Evolutionary conservation across 2,888 invertebrate species (phyloP), one percentile per base, ranked within the genome.

Genomic region (Diloba caeruleocephala): DNA sequence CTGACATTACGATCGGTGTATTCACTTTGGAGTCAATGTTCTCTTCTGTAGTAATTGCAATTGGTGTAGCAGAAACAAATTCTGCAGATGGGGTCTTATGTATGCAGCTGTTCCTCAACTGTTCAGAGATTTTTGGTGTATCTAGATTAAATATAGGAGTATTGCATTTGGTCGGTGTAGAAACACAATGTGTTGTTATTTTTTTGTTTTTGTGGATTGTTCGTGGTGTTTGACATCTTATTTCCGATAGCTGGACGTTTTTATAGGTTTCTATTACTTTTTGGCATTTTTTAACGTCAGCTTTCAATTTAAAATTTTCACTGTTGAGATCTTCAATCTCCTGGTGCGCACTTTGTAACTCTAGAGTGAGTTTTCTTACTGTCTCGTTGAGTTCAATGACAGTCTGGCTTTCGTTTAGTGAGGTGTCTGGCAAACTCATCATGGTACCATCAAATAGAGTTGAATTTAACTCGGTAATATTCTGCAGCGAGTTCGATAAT

Each of bases 381-480:
- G 17, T 37, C 5, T 23, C 37, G n/a, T 45, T 14, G n/a, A 37
- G 15, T n/a, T 45, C 36, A 2, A 8, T 8, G 9, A 36, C 7
- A 4, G n/a, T 31, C 23, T 19, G 29, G 14, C 14, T 33, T n/a
- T 36, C 17, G 9, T 25, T 34, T 0, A 43, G 5, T 19, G 19
- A 17, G 1, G 43, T 25, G n/a, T 34, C 26, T 12, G 43, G 43
- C n/a, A 36, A n/a, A 21, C 44, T 44, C 21, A 29, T 44, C 36
- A 44, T 36, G 13, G 44, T 44, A 1, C 26, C 10, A 15, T 38
- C 38, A 38, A 38, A 38, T 19, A 19, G 19, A 3, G 19, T 19
- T 3, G 19, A 19, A 19, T 19, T 19, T 19, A 5, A 19, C 19
- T 19, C 19, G 5, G 19, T 3, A 19, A 19, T 19, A 5, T 19